Percentiles rank a stretch among this genome's conserved stretches.
Conservation (phyloP, 2,797 vertebrate species). For the Tiaroga cobitis region DNA sequence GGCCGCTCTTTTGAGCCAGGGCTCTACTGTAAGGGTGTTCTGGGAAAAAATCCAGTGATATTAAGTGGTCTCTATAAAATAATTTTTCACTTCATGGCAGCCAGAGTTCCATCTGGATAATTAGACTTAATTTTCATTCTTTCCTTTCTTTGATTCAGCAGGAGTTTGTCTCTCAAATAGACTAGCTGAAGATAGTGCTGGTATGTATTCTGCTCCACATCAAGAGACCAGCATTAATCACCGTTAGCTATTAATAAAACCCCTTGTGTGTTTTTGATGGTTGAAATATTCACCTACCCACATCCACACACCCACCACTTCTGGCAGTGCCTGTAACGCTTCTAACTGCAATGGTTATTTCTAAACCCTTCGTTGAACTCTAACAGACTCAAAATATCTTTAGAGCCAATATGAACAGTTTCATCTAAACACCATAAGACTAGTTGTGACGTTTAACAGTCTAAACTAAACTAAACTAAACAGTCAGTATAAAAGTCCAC, state of each 20-base stretch:
- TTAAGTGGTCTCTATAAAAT: slow-evolving; percentile 26
- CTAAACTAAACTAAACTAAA: too few species aligned
- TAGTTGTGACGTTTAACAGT: neutral
- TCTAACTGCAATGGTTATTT: neutral
- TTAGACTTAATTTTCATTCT: slow-evolving; percentile 18
- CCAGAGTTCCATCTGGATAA: slow-evolving; percentile 21
- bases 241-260: slow-evolving; percentile 13
- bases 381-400: neutral
- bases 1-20: slow-evolving; percentile 37
- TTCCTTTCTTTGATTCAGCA: slow-evolving; percentile 22
- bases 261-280: neutral
- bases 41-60: slow-evolving; percentile 26
- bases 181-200: neutral
- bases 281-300: neutral
- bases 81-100: neutral
- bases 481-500: neutral
- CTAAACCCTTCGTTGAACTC: neutral
- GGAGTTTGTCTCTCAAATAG: slow-evolving; percentile 13
- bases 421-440: neutral
- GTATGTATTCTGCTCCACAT: neutral
- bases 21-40: slow-evolving; percentile 37
- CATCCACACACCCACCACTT: neutral
- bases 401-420: neutral
- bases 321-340: neutral
- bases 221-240: slow-evolving; percentile 14